phyloP scores from a whole-genome alignment of 2,797 vertebrate species.

The Pristis pectinata region DNA sequence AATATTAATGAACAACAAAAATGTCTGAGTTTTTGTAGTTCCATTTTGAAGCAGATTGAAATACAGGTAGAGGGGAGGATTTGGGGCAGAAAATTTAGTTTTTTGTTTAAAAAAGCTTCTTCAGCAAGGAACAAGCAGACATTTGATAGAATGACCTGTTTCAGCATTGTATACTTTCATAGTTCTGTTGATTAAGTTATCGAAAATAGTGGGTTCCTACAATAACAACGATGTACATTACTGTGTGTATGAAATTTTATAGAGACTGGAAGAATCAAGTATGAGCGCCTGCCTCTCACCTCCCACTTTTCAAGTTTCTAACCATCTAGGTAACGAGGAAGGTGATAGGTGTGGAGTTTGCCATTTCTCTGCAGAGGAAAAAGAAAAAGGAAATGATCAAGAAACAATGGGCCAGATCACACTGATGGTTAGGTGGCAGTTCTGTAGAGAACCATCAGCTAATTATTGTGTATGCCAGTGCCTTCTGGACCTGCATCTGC shows the following conservation, averaged over 20 bases:
- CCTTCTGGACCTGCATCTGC: no score
- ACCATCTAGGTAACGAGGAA: background rate
- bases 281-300: background rate
- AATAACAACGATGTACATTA: background rate
- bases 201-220: background rate
- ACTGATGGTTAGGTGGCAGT: no score
- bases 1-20: conserved; percentile 3
- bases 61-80: no score
- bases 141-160: background rate
- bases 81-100: background rate
- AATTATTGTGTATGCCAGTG: no score
- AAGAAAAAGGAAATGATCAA: background rate
- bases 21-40: background rate
- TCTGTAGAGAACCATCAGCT: no score
- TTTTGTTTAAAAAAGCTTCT: background rate
- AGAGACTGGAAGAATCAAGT: background rate
- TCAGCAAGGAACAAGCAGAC: background rate
- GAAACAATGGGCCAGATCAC: background rate
- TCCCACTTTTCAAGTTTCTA: background rate
- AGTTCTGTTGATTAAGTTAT: no score
- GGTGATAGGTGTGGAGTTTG: background rate
- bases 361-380: background rate
- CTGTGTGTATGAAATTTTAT: background rate
- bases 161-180: background rate
- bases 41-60: background rate